phyloP scores from a whole-genome alignment of 2,113 vertebrate genomes.

The Alethe diademata region DNA sequence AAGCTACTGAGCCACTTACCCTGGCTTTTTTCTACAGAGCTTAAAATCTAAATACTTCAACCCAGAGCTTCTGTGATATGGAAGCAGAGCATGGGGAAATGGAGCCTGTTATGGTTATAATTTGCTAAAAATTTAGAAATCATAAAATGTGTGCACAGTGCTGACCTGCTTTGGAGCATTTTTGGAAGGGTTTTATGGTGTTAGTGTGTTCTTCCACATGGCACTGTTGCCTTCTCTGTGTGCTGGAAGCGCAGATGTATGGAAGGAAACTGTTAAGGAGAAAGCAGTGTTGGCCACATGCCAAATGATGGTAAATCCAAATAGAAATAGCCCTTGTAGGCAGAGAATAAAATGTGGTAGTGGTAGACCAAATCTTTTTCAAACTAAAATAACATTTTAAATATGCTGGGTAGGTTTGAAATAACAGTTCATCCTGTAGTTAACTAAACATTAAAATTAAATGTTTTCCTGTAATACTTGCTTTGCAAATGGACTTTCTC shows the following conservation, averaged over 20 bases:
- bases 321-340: background rate
- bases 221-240: background rate
- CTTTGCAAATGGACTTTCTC: background rate
- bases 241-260: background rate
- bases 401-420: background rate
- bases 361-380: background rate
- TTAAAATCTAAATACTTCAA: background rate
- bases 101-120: background rate
- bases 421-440: background rate
- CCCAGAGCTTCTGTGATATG: background rate
- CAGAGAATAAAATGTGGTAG: background rate
- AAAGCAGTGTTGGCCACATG: background rate
- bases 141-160: fast-evolving
- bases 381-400: background rate
- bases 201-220: background rate
- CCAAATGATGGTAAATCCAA: background rate
- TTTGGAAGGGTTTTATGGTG: background rate
- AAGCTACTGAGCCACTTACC: background rate
- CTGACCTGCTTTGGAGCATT: background rate
- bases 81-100: background rate
- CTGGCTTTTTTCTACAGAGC: background rate
- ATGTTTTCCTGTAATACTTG: background rate
- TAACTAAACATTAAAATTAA: background rate
- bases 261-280: background rate
- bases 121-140: background rate